Conservation (phyloP, 1,140 invertebrate genomes). For the Zaprionus tsacasi region DNA sequence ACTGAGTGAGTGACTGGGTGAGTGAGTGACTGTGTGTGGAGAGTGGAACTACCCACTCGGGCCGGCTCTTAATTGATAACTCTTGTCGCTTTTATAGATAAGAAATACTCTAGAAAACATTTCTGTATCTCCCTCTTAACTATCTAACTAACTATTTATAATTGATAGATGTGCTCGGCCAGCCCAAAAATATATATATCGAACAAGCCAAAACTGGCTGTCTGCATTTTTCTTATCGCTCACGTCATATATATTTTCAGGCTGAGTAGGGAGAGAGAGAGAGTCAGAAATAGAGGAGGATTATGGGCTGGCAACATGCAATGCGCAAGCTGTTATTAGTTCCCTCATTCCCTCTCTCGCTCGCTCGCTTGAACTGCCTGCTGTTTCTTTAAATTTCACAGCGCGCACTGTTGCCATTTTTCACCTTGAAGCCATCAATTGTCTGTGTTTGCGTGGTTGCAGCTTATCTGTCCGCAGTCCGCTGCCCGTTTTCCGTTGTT, state of each 20-base stretch:
- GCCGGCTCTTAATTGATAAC: slow-evolving; percentile 71
- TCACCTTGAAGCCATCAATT: slow-evolving; percentile 66
- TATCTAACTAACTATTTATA: slow-evolving; percentile 58
- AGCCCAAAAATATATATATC: slow-evolving; percentile 30
- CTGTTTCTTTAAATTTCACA: slow-evolving; percentile 33
- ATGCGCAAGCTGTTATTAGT: slow-evolving; percentile 50
- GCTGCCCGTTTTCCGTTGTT: neutral
- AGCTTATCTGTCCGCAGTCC: slow-evolving; percentile 2
- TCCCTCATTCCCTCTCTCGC: neutral
- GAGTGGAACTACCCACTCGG: neutral
- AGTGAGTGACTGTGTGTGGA: neutral
- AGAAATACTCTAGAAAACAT: slow-evolving; percentile 33
- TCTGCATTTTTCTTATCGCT: slow-evolving; percentile 56
- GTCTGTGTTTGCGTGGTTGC: slow-evolving; percentile 37
- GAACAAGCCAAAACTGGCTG: slow-evolving; percentile 3
- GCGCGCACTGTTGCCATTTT: slow-evolving; percentile 47
- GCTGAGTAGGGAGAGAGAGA: neutral
- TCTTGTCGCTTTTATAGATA: slow-evolving; percentile 57
- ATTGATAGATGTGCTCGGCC: slow-evolving; percentile 45
- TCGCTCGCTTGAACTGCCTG: neutral
- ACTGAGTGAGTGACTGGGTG: slow-evolving; percentile 2
- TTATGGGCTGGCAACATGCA: slow-evolving; percentile 64
- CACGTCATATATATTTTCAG: slow-evolving; percentile 59
- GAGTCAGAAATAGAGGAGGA: slow-evolving; percentile 43
- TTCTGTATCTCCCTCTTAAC: slow-evolving; percentile 24